Evolutionary conservation across 2,113 vertebrate genomes (phyloP).

Genomic region (Odobenus rosmarus): DNA sequence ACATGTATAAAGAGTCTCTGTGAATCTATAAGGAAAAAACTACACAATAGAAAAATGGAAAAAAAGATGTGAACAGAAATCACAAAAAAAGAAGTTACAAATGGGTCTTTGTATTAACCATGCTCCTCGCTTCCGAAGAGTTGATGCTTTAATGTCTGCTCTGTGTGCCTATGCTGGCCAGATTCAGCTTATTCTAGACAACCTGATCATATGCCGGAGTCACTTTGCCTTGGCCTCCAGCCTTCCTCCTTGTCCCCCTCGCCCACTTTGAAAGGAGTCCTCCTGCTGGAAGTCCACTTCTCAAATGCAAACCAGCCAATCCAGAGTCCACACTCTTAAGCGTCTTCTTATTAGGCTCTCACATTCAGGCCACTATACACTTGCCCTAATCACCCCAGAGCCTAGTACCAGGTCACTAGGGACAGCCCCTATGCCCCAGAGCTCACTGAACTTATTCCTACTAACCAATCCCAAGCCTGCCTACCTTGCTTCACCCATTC

Average conservation of each 20-base stretch:
- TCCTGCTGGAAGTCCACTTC: neutral
- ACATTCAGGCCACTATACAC: neutral
- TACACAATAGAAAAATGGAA: neutral
- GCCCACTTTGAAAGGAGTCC: neutral
- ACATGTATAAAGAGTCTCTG: neutral
- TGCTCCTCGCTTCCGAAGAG: neutral
- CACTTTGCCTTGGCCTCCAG: neutral
- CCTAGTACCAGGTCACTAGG: neutral
- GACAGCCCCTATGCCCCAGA: neutral
- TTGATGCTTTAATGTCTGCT: neutral
- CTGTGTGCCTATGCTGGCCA: neutral
- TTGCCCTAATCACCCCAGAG: neutral
- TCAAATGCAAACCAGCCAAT: neutral
- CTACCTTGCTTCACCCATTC: neutral
- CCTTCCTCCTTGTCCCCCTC: neutral
- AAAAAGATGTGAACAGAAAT: conserved; percentile 7
- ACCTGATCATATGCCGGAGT: neutral
- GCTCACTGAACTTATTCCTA: neutral
- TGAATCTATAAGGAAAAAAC: neutral
- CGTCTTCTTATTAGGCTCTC: neutral
- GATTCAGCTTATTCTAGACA: neutral
- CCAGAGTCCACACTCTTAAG: neutral
- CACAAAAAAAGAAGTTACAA: neutral
- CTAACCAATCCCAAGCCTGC: neutral
- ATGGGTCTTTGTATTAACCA: neutral